Base-by-base conservation (phyloP, 2,797 vertebrate species). In the Sebastes hubbsi region DNA sequence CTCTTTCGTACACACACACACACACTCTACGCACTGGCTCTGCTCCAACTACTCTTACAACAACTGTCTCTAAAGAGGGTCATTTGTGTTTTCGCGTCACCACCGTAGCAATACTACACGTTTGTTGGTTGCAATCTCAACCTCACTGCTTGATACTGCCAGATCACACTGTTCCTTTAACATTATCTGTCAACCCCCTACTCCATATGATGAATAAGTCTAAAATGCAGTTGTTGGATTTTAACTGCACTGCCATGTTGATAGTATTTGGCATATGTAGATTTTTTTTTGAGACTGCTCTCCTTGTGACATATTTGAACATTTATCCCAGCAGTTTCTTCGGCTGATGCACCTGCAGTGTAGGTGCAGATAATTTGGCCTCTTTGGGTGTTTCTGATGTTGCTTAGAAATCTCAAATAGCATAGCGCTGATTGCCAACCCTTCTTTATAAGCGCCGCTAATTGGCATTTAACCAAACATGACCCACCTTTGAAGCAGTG, bases 401-500 rank as follows among this genome's bases (percentile, higher is more conserved):
- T 59, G 32, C 18, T 25, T 7, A 4, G 12, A 65, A 55, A 49
- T 82, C 68, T 34, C 60, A 24, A 7, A 24, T 65, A n/a, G 10
- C 60, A 27, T 11, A 18, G 34, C 4, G 2, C 27, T 68, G 77
- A 80, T 76, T 65, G 6, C 22, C 16, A 54, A 27, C 13, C 11
- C 18, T 22, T 56, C 58, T 59, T 29, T 72, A 69, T 27, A 72
- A 71, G 58, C 18, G 4, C 36, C 14, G 72, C 55, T 86, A 67
- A 84, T 82, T 79, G 61, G 34, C 49, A 59, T 80, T 75, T 9
- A 81, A 18, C 24, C 75, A 85, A 70, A 76, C 22, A 66, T 42
- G 68, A 82, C 63, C 14, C 52, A 76, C 49, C 46, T 73, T 72
- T 78, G 16, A 46, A 34, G 36, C 58, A 25, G 54, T 18, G 54